A percentile compares a stretch with the other conserved stretches of the same genome.
Conservation (phyloP, 2,888 invertebrate species). For the Exocentrus adspersus region DNA sequence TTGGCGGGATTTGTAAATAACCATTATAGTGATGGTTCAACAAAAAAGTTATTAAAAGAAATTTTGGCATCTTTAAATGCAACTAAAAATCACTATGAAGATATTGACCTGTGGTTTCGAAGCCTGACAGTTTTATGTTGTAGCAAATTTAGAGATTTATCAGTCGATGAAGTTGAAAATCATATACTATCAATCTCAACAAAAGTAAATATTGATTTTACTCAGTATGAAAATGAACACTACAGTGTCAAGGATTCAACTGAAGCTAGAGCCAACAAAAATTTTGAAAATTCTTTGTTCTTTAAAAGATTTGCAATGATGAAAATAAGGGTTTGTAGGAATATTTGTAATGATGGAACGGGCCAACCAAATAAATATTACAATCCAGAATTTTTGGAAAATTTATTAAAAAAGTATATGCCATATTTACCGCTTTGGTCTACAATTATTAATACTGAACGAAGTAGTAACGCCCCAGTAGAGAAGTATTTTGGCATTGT, state of each 20-base stretch:
- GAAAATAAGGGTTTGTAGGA: background rate
- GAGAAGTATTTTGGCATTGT: conserved; percentile 18
- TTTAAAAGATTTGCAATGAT: background rate
- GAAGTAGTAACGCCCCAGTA: conserved; percentile 22
- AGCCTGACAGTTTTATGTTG: background rate
- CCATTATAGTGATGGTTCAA: background rate
- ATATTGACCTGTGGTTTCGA: conserved; percentile 8
- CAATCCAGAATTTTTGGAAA: conserved; percentile 17
- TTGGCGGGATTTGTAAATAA: conserved; percentile 9
- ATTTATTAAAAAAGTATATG: conserved; percentile 12
- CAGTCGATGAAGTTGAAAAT: background rate
- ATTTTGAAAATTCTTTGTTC: background rate
- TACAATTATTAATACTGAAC: conserved; percentile 5
- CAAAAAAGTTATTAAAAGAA: conserved; percentile 18
- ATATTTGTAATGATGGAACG: conserved; percentile 17
- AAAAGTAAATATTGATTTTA: background rate
- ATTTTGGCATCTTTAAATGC: conserved; percentile 1
- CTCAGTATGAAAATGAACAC: background rate
- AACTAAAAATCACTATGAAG: background rate
- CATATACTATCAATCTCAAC: background rate
- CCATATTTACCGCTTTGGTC: conserved; percentile 24
- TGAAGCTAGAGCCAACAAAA: background rate
- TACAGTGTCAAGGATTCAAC: background rate
- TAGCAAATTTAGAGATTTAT: background rate
- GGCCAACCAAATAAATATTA: conserved; percentile 20